phyloP scores from a whole-genome alignment of 1,140 invertebrate species.

The Apis florea region DNA sequence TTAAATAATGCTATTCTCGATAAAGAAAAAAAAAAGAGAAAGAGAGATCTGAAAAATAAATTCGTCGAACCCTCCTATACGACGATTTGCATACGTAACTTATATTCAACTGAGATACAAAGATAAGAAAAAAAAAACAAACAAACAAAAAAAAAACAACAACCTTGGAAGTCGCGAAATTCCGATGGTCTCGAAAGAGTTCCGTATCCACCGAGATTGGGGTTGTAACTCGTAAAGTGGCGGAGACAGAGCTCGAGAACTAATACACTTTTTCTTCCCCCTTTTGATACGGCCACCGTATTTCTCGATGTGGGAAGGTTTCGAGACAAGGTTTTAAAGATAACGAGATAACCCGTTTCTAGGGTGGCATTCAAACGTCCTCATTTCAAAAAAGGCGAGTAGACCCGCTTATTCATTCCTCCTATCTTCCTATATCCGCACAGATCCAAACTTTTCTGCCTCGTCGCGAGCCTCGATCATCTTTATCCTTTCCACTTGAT shows the following conservation, averaged over 20 bases:
- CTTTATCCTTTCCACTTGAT: background rate
- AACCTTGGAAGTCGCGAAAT: background rate
- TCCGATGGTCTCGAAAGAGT: background rate
- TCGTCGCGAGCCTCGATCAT: slow-evolving; percentile 15
- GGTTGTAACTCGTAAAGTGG: slow-evolving; percentile 13
- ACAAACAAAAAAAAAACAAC: background rate
- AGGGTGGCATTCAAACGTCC: slow-evolving; percentile 65
- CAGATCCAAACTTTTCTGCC: slow-evolving; percentile 45
- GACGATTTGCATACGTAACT: no score
- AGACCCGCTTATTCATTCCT: background rate
- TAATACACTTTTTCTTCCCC: slow-evolving; percentile 46
- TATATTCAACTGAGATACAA: no score
- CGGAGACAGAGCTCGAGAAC: slow-evolving; percentile 22
- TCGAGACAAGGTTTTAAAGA: slow-evolving; percentile 58
- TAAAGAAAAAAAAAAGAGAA: background rate
- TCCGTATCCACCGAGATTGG: slow-evolving; percentile 1
- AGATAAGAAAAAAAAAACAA: no score
- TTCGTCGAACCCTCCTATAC: background rate
- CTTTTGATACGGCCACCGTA: background rate
- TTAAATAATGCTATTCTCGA: background rate
- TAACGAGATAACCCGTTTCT: slow-evolving; percentile 70
- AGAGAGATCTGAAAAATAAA: background rate
- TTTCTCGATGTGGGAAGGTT: slow-evolving; percentile 16
- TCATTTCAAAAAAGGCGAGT: slow-evolving; percentile 64
- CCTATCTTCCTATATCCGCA: slow-evolving; percentile 17